phyloP scores from a whole-genome alignment of 1,140 invertebrate species.

The Stenopsyche tienmushanensis region DNA sequence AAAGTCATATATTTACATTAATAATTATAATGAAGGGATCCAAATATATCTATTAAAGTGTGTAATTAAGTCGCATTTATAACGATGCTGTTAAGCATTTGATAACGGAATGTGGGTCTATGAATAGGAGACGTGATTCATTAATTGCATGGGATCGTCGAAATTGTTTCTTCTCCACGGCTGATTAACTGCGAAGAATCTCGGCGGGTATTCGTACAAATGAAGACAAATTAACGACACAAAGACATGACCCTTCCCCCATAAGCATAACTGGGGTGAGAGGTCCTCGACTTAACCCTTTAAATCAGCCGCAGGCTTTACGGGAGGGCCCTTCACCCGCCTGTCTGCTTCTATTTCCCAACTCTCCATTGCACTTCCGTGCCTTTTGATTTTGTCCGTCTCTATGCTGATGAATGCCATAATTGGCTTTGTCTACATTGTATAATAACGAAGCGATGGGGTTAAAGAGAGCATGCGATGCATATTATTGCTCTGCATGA shows the following conservation, averaged over 20 bases:
- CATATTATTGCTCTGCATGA: no score
- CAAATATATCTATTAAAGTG: no score
- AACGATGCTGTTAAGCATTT: no score
- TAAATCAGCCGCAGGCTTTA: slow-evolving; percentile 14
- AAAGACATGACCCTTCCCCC: slow-evolving; percentile 8
- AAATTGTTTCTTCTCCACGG: no score
- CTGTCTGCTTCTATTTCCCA: slow-evolving; percentile 11
- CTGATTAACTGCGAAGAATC: slow-evolving; percentile 19
- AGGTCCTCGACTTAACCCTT: slow-evolving; percentile 14
- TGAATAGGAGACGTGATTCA: no score
- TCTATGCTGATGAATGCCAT: slow-evolving; percentile 20
- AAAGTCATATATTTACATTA: no score
- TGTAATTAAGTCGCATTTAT: no score
- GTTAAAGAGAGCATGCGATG: slow-evolving; percentile 1
- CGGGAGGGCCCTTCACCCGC: neutral
- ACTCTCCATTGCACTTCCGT: neutral
- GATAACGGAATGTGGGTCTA: no score
- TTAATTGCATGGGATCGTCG: no score
- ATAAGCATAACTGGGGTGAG: neutral
- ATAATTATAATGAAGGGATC: no score
- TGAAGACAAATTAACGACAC: slow-evolving; percentile 25
- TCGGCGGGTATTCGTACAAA: slow-evolving; percentile 6
- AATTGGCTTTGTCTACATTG: slow-evolving; percentile 30
- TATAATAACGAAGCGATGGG: neutral
- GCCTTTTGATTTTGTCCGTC: slow-evolving; percentile 11